Base-by-base conservation (phyloP, 2,888 invertebrate genomes). In the Apotomis capreana region DNA sequence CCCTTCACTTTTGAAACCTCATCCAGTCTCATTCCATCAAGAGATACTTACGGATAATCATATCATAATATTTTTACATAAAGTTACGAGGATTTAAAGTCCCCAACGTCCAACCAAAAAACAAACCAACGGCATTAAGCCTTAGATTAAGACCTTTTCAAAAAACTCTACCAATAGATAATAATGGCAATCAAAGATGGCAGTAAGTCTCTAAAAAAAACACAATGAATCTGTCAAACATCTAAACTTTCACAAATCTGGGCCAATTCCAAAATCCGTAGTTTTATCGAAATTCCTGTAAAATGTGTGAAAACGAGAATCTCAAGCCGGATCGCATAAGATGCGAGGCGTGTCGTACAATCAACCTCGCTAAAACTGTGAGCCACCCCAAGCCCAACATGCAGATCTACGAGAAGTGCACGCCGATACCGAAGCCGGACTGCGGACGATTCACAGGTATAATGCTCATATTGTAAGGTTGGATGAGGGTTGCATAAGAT, bases 281-380 rank as follows among this genome's bases (percentile, higher is more conserved):
- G 71, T 71, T 52, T 10, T n/a, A 10, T 44, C 13, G 10, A 55
- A 57, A 59, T 68, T 49, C 46, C 40, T 51, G 65, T 52, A 82
- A 77, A 78, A 90, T 90, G 90, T 86, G 88, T 81, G 87, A 86
- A n/a, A 86, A 87, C 72, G 86, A 86, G 12, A 86, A 86, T 71
- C 63, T 86, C 54, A 83, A 83, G 15, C 73, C 80, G 8, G 82
- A 83, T 10, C 84, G 86, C 26, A 76, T 81, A n/a, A 72, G 81
- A 44, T 92, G 92, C 81, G 90, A 91, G 58, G 83, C 87, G 0
- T 92, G 91, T 72, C 88, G 91, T 4, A 93, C 92, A 8, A 93
- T 93, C 63, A 93, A 93, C 77, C 76, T 93, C 73, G 92, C 92
- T 0, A 89, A 88, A 58, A 82, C 86, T 15, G 76, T 81, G 2